phyloP scores from a whole-genome alignment of 2,797 vertebrate genomes.

The Melopsittacus undulatus region DNA sequence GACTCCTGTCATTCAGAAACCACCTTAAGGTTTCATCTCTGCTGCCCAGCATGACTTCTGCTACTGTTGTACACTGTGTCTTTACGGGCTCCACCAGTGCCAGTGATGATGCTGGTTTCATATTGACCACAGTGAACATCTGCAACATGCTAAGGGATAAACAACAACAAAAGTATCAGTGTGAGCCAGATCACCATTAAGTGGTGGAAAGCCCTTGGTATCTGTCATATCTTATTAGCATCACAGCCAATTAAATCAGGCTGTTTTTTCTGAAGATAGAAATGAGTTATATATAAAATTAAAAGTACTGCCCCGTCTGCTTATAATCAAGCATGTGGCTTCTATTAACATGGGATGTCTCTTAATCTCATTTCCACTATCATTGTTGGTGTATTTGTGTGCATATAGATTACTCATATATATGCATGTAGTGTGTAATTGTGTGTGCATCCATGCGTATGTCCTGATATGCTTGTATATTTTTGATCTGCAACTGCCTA shows the following conservation, averaged over 20 bases:
- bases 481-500: background rate
- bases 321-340: background rate
- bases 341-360: background rate
- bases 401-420: background rate
- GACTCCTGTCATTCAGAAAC: background rate
- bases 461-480: background rate
- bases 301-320: background rate
- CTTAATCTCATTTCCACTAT: background rate
- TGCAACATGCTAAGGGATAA: background rate
- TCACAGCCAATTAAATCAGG: background rate
- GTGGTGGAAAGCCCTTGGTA: background rate
- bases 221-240: background rate
- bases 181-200: background rate
- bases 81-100: background rate
- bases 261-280: background rate
- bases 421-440: background rate
- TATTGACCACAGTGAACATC: background rate
- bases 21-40: background rate
- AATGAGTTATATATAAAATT: background rate
- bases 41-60: background rate
- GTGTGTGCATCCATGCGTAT: background rate
- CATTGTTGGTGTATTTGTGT: background rate
- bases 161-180: background rate
- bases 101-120: background rate
- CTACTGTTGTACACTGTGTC: rapidly evolving